Conservation (phyloP, 2,888 invertebrate species). For the Phrixothrix hirtus region DNA sequence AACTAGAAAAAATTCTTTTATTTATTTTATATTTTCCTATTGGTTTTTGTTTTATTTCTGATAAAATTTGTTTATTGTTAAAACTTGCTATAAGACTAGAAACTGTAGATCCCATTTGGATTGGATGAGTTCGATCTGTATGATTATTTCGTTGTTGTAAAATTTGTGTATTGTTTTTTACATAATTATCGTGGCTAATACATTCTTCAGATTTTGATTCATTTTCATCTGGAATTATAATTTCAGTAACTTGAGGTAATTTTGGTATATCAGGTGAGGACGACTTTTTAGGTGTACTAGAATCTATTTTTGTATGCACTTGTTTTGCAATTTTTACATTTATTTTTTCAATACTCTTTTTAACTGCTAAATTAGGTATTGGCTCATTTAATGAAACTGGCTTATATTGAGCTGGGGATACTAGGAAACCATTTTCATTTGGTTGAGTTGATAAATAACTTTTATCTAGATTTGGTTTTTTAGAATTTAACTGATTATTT, state of each 20-base stretch:
- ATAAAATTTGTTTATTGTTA: constrained; percentile 58
- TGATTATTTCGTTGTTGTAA: constrained; percentile 48
- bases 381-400: constrained; percentile 25
- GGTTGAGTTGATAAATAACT: neutral
- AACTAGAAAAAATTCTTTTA: constrained; percentile 51
- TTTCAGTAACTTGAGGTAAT: constrained; percentile 74
- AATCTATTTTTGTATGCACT: constrained; percentile 44
- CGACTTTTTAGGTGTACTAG: constrained; percentile 45
- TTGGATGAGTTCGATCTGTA: constrained; percentile 50
- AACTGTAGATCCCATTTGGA: constrained; percentile 66
- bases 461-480: constrained; percentile 4
- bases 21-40: constrained; percentile 38
- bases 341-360: constrained; percentile 51
- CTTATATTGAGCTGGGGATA: constrained; percentile 21
- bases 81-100: constrained; percentile 59
- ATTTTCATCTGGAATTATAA: constrained; percentile 69
- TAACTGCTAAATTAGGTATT: constrained; percentile 43
- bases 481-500: constrained; percentile 21
- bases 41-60: constrained; percentile 59
- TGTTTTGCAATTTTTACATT: constrained; percentile 51
- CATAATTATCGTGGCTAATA: constrained; percentile 53
- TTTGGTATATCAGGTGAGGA: constrained; percentile 69
- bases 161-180: constrained; percentile 55
- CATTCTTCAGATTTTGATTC: constrained; percentile 45
- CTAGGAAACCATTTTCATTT: constrained; percentile 11